Conservation (phyloP, 2,888 invertebrate genomes). For the Serrognathus titanus region DNA sequence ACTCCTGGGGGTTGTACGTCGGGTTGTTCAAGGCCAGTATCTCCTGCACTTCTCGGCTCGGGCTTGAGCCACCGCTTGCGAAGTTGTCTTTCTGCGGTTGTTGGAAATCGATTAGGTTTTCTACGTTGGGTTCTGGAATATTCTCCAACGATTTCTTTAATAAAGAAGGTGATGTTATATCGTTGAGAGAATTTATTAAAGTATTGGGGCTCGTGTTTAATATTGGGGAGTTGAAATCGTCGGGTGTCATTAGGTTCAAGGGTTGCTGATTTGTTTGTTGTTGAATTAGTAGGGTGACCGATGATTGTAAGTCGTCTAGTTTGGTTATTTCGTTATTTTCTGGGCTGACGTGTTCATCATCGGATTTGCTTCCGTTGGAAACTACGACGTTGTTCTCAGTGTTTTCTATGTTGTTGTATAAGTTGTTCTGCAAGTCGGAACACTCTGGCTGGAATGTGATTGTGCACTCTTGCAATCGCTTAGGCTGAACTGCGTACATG, state of each 20-base stretch:
- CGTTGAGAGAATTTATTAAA: slow-evolving; percentile 22
- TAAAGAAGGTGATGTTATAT: slow-evolving; percentile 20
- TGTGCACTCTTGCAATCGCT: slow-evolving; percentile 73
- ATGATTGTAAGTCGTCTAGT: slow-evolving; percentile 43
- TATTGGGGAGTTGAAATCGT: slow-evolving; percentile 68
- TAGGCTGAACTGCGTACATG: slow-evolving; percentile 82
- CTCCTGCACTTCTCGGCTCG: slow-evolving; percentile 85
- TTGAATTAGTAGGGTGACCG: slow-evolving; percentile 43
- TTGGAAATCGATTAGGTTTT: slow-evolving; percentile 39
- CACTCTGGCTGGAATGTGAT: slow-evolving; percentile 42
- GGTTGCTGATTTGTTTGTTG: slow-evolving; percentile 41
- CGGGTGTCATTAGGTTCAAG: slow-evolving; percentile 81
- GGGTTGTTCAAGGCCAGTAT: slow-evolving; percentile 69
- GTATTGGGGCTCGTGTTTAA: slow-evolving; percentile 26
- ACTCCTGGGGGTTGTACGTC: slow-evolving; percentile 34
- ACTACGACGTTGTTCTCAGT: slow-evolving; percentile 16
- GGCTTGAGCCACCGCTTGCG: slow-evolving; percentile 83
- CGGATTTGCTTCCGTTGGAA: slow-evolving; percentile 23
- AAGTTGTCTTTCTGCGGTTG: slow-evolving; percentile 45
- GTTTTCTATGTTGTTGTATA: slow-evolving; percentile 24
- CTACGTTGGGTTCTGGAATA: slow-evolving; percentile 22
- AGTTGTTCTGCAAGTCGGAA: slow-evolving; percentile 23
- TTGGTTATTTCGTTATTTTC: slow-evolving; percentile 34
- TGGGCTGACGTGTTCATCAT: slow-evolving; percentile 24
- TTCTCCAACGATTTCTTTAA: slow-evolving; percentile 21